These are phyloP conservation scores for Margarornis squamiger DNA, from an alignment of 2,797 vertebrate genomes.

Conservation along the genomic window DNA sequence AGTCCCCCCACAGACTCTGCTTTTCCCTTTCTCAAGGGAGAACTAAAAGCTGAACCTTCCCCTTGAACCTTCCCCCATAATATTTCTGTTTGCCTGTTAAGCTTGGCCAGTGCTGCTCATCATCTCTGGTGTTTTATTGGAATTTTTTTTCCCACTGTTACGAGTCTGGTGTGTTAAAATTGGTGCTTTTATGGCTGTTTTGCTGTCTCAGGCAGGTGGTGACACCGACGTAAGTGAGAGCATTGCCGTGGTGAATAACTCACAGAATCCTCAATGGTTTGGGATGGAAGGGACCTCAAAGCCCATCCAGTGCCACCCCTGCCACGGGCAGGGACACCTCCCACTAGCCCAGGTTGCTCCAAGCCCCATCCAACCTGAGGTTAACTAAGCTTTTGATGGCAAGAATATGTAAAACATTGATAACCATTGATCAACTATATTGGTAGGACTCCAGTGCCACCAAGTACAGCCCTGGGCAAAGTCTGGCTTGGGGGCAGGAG, in stretches of 20 bases:
- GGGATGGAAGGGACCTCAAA: not conserved
- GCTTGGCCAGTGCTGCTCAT: not conserved
- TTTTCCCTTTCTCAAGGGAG: not conserved
- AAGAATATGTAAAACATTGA: rapidly evolving
- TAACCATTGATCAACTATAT: not conserved
- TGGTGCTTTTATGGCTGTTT: not conserved
- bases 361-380: not conserved
- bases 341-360: not conserved
- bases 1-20: not conserved
- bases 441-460: not conserved
- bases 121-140: not conserved
- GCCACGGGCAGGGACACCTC: not conserved
- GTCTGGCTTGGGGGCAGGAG: not conserved
- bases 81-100: not conserved
- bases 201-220: not conserved
- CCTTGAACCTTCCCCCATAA: not conserved
- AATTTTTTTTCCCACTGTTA: rapidly evolving
- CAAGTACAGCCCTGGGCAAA: not conserved
- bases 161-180: rapidly evolving
- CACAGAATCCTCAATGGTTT: not conserved
- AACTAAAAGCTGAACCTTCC: not conserved
- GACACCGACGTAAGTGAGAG: rapidly evolving
- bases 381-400: not conserved
- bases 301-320: not conserved
- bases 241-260: rapidly evolving